phyloP scores from a whole-genome alignment of 2,797 vertebrate genomes.

The Acipenser ruthenus region DNA sequence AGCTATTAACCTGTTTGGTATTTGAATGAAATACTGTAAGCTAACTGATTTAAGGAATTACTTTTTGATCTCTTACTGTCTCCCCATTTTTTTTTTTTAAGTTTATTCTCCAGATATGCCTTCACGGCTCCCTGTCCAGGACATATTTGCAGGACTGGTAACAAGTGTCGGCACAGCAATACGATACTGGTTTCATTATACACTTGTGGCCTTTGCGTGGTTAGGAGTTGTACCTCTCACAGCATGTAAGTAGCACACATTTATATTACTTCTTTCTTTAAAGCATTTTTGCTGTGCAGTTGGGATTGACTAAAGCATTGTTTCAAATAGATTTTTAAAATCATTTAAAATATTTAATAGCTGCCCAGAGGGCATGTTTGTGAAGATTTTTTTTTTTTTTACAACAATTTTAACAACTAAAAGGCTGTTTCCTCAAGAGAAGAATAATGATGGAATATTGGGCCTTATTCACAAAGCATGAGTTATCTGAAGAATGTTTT shows the following conservation, averaged over 20 bases:
- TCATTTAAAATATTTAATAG: too few relatives aligned
- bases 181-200: slow-evolving; percentile 99
- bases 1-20: too few relatives aligned
- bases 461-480: too few relatives aligned
- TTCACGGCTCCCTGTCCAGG: slow-evolving; percentile 94
- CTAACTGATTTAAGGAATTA: too few relatives aligned
- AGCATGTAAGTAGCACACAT: slow-evolving; percentile 79
- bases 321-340: background rate
- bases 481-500: too few relatives aligned
- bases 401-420: background rate
- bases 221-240: slow-evolving; percentile 97
- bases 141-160: slow-evolving; percentile 95
- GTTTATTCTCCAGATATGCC: slow-evolving; percentile 99
- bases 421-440: background rate
- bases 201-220: slow-evolving; percentile 97
- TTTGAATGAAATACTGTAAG: too few relatives aligned
- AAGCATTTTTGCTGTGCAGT: background rate
- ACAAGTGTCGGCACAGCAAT: slow-evolving; percentile 98
- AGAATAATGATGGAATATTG: too few relatives aligned
- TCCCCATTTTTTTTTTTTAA: slow-evolving; percentile 29
- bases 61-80: background rate
- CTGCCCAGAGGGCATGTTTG: too few relatives aligned
- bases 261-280: background rate
- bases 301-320: background rate
- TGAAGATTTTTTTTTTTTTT: too few relatives aligned